Percentiles rank a stretch among this genome's conserved stretches.
These are phyloP conservation scores for Eremobia ochroleuca DNA, from an alignment of 2,888 invertebrate genomes.

Conservation along the genomic window DNA sequence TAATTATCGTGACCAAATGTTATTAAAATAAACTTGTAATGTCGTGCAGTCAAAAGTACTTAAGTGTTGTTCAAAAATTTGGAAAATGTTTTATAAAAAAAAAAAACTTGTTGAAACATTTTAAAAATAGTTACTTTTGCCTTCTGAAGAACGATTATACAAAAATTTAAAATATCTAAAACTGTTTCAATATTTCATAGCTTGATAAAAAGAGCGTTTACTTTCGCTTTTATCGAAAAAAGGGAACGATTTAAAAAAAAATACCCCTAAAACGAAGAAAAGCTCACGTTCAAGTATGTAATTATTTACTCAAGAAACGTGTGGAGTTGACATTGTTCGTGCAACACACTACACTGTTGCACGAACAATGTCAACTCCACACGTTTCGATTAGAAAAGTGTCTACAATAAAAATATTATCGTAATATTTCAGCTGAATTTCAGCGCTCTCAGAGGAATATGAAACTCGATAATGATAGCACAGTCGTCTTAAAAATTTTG, in stretches of 20 bases:
- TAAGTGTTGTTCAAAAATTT: neutral
- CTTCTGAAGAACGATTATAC: neutral
- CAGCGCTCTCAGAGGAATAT: constrained; percentile 36
- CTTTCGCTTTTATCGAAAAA: neutral
- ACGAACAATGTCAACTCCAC: too few relatives aligned
- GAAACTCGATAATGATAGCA: constrained; percentile 58
- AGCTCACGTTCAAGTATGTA: neutral
- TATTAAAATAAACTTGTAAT: neutral
- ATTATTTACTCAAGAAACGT: neutral
- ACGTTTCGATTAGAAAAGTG: constrained; percentile 31
- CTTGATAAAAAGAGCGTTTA: neutral
- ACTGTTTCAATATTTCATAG: neutral
- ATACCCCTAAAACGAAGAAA: neutral
- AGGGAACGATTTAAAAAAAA: neutral
- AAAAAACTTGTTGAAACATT: neutral
- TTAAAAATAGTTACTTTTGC: neutral
- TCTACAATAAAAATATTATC: constrained; percentile 31
- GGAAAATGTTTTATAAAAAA: neutral
- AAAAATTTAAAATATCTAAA: constrained; percentile 1
- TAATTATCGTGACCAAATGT: neutral
- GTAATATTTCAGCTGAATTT: constrained; percentile 52
- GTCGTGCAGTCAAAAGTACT: too few relatives aligned
- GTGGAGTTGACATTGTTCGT: neutral
- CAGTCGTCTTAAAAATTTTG: constrained; percentile 19
- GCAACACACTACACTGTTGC: neutral